phyloP scores from a whole-genome alignment of 1,140 invertebrate species.

The Drosophila watanabei region DNA sequence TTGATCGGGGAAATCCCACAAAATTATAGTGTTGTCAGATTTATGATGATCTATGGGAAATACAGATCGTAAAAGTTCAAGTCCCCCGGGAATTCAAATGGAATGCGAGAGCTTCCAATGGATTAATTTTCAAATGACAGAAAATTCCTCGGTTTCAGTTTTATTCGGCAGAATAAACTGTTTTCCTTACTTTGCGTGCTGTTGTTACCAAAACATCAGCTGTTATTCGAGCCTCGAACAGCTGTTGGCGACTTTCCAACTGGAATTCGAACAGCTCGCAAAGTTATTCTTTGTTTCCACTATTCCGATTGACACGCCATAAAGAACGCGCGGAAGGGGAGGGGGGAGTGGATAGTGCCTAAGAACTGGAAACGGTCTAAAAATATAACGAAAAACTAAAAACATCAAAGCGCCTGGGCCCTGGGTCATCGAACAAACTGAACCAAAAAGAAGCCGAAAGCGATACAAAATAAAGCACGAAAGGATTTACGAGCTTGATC shows the following conservation, averaged over 20 bases:
- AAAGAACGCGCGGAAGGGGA: background rate
- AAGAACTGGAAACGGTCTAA: constrained; percentile 48
- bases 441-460: constrained; percentile 27
- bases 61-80: constrained; percentile 41
- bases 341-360: background rate
- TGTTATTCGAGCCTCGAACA: background rate
- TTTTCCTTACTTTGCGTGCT: background rate
- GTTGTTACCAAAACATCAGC: constrained; percentile 7
- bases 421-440: constrained; percentile 22
- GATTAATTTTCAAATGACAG: constrained; percentile 16
- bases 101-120: constrained; percentile 31
- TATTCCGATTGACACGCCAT: constrained; percentile 43
- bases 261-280: constrained; percentile 24
- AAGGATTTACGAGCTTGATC: constrained; percentile 83
- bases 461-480: constrained; percentile 66
- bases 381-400: constrained; percentile 46
- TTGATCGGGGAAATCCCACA: constrained; percentile 26
- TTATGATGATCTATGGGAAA: constrained; percentile 41
- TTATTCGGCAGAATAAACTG: background rate
- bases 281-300: constrained; percentile 6
- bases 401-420: constrained; percentile 67
- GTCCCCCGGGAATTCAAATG: constrained; percentile 1
- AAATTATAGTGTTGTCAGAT: constrained; percentile 35
- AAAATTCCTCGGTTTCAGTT: constrained; percentile 1
- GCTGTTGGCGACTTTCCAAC: constrained; percentile 31